phyloP scores from a whole-genome alignment of 1,140 invertebrate genomes.

The Drosophila eugracilis region DNA sequence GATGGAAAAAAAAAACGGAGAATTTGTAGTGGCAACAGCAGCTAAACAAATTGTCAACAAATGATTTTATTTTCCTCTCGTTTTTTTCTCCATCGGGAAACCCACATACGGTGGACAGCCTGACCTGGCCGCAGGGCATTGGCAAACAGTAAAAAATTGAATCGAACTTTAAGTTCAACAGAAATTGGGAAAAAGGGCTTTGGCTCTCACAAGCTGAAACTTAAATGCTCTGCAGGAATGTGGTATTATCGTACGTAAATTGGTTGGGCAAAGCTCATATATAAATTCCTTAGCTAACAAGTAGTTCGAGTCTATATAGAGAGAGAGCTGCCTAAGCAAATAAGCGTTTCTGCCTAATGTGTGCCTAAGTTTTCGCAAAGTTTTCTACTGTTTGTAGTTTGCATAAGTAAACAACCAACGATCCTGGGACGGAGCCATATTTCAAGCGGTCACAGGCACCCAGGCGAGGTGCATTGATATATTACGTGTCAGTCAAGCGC shows the following conservation, averaged over 20 bases:
- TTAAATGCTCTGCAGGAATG: conserved; percentile 10
- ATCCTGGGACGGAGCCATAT: conserved; percentile 53
- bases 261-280: conserved; percentile 15
- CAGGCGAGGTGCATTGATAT: conserved; percentile 69
- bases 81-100: conserved; percentile 46
- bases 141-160: conserved; percentile 69
- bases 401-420: conserved; percentile 55
- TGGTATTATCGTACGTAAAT: not conserved
- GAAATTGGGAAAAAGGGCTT: conserved; percentile 33
- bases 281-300: not conserved
- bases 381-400: conserved; percentile 47
- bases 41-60: conserved; percentile 83
- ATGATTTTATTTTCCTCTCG: conserved; percentile 75
- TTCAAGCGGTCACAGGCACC: conserved; percentile 51
- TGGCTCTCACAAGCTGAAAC: not conserved
- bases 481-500: conserved; percentile 70
- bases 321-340: conserved; percentile 55
- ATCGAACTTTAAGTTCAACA: conserved; percentile 59
- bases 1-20: conserved; percentile 30
- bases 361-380: conserved; percentile 52
- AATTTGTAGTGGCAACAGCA: conserved; percentile 80
- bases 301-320: conserved; percentile 6
- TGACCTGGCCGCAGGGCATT: conserved; percentile 58
- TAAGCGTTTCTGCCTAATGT: conserved; percentile 68
- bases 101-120: conserved; percentile 38